Evolutionary conservation across 2,797 vertebrate genomes (phyloP).

Genomic region (Tapera naevia): DNA sequence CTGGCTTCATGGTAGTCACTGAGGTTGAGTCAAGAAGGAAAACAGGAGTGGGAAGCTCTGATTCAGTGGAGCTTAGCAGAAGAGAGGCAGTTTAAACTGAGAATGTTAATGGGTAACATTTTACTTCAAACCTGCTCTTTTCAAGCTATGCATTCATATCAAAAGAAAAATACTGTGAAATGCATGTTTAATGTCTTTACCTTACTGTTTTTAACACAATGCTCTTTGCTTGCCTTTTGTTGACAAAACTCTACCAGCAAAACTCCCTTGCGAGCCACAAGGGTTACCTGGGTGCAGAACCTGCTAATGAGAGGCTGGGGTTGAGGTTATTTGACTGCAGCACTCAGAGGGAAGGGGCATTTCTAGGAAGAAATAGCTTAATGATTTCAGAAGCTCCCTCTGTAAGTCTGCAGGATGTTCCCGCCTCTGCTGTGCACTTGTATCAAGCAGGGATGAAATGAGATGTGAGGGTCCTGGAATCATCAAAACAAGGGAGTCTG

Average conservation of each 20-base stretch:
- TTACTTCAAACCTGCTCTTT: background rate
- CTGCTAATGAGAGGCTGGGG: background rate
- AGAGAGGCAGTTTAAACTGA: background rate
- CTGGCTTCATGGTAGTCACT: background rate
- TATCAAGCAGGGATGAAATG: slow-evolving; percentile 2
- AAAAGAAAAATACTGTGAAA: background rate
- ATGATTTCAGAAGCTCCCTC: background rate
- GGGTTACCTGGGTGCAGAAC: background rate
- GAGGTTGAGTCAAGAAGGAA: background rate
- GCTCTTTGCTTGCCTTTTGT: background rate
- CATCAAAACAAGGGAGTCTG: slow-evolving; percentile 13
- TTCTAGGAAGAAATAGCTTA: background rate
- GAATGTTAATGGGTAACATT: background rate
- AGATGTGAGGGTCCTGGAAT: background rate
- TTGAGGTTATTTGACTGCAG: background rate
- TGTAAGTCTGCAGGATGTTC: background rate
- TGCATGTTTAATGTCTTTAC: background rate
- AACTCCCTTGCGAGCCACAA: rapidly evolving
- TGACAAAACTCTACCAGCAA: background rate
- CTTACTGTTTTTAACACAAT: background rate
- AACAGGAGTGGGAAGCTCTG: background rate
- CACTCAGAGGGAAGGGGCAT: background rate
- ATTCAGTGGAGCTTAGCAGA: background rate
- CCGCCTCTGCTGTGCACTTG: background rate
- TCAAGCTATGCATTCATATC: background rate